Conservation (phyloP, 2,797 vertebrate species). For the Poeciliopsis infans region DNA sequence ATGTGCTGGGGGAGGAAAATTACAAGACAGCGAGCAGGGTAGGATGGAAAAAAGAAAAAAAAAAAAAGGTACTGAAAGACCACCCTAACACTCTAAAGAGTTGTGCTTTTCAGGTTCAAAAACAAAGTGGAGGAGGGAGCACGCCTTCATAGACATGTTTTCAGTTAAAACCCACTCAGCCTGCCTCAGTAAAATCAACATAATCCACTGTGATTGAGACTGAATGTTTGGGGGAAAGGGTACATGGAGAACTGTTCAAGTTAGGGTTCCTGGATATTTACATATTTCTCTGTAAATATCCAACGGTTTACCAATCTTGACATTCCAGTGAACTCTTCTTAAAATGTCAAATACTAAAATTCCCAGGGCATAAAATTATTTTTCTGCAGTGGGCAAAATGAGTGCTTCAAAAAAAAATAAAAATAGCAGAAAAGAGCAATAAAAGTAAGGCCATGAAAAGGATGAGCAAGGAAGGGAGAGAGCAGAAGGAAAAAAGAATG, state of each 20-base stretch:
- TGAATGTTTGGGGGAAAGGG: conserved; percentile 30
- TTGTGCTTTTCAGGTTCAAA: conserved; percentile 68
- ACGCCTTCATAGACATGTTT: conserved; percentile 69
- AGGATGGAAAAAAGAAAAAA: conserved; percentile 10
- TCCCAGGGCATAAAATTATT: not conserved
- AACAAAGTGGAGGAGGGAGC: conserved; percentile 47
- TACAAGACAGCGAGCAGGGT: conserved; percentile 49
- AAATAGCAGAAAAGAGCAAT: not conserved
- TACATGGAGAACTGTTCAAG: conserved; percentile 40
- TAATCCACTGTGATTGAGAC: conserved; percentile 34
- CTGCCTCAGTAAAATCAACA: conserved; percentile 49
- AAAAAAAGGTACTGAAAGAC: conserved; percentile 40
- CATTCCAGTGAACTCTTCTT: not conserved
- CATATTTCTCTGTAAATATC: not conserved
- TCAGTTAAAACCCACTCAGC: conserved; percentile 61
- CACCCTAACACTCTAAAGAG: conserved; percentile 63
- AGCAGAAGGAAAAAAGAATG: not conserved
- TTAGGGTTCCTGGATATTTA: conserved; percentile 5
- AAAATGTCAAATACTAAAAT: not conserved
- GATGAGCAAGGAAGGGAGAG: not conserved
- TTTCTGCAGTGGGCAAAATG: not conserved
- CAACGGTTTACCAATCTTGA: not conserved
- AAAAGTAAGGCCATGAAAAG: not conserved
- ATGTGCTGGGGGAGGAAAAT: conserved; percentile 72
- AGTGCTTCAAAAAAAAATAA: not conserved